phyloP scores from a whole-genome alignment of 2,888 invertebrate species.

The Asteroscopus sphinx region DNA sequence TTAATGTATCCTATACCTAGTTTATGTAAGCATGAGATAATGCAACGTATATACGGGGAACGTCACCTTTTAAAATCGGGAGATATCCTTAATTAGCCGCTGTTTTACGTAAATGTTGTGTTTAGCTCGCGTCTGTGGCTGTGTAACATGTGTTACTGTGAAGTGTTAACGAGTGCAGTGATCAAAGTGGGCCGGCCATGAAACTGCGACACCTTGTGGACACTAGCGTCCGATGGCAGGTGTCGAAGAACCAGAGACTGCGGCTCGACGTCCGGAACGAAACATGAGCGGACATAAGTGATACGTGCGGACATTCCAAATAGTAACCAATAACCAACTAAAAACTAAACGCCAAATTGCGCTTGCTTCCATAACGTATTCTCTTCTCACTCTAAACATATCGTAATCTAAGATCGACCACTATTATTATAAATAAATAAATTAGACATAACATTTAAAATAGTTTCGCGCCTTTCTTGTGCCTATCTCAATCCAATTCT shows the following conservation, averaged over 20 bases:
- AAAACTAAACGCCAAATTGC: constrained; percentile 84
- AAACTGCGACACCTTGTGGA: constrained; percentile 80
- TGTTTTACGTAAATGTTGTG: constrained; percentile 55
- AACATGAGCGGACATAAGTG: constrained; percentile 78
- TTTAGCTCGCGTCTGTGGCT: constrained; percentile 55
- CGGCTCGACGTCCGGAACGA: constrained; percentile 87
- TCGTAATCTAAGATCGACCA: constrained; percentile 84
- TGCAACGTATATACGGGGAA: constrained; percentile 71
- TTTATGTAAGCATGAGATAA: constrained; percentile 81
- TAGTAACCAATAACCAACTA: constrained; percentile 61
- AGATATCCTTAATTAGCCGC: constrained; percentile 58
- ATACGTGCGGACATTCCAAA: constrained; percentile 56
- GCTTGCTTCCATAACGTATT: constrained; percentile 87
- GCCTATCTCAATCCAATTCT: constrained; percentile 84
- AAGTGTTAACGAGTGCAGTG: constrained; percentile 84
- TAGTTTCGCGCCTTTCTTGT: constrained; percentile 86
- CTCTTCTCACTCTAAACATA: constrained; percentile 83
- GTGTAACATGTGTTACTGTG: constrained; percentile 76
- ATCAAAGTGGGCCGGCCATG: constrained; percentile 88
- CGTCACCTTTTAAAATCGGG: constrained; percentile 59
- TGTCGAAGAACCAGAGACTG: constrained; percentile 87
- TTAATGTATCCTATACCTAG: constrained; percentile 60
- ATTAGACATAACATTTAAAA: constrained; percentile 73
- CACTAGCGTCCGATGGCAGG: constrained; percentile 85
- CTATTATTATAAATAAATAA: constrained; percentile 63